Base-by-base conservation (phyloP, 2,888 invertebrate species). In the Ornithoptera alexandrae region DNA sequence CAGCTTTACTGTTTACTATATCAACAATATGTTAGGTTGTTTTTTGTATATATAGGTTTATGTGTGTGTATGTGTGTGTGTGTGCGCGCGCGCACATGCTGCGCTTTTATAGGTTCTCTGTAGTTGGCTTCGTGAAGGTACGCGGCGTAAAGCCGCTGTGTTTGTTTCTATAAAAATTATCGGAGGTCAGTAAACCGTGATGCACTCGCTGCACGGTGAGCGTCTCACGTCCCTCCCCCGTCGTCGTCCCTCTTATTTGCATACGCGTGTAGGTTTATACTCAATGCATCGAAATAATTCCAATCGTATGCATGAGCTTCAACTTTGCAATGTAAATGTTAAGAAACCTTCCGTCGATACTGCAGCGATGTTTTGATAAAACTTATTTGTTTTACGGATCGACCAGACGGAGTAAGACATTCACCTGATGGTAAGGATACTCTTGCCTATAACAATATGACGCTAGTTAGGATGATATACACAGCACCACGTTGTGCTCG, bases 131-230 rank as follows among this genome's bases (percentile, higher is more conserved):
- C 17, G 15, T n/a, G 53, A 53, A 17, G 12, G 53, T n/a, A 1
- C 53, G 53, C 17, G 17, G 10, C 15, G 0, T 10, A 18, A 15
- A 5, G 7, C 50, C 15, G 65, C 56, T 67, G 50, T 69, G 67
- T 72, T 76, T 78, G 76, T 78, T 80, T 78, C 76, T 74, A 77
- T 74, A 74, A 71, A 75, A 77, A 74, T 77, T 79, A 81, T 81
- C 81, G 77, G 74, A 75, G 82, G 83, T 83, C 80, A 75, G 71
- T 79, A 79, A 81, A 81, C 84, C 76, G 73, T 73, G 77, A 79
- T 81, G 79, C 72, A 71, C 70, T 72, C 72, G 61, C 62, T 46
- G n/a, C 70, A 56, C 67, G 67, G 39, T 7, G 39, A 2, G 30
- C 30, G 30, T 30, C 30, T 3, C 30, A 30, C 30, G 68, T 67